phyloP scores from a whole-genome alignment of 2,888 invertebrate genomes.

The Lydus trimaculatus region DNA sequence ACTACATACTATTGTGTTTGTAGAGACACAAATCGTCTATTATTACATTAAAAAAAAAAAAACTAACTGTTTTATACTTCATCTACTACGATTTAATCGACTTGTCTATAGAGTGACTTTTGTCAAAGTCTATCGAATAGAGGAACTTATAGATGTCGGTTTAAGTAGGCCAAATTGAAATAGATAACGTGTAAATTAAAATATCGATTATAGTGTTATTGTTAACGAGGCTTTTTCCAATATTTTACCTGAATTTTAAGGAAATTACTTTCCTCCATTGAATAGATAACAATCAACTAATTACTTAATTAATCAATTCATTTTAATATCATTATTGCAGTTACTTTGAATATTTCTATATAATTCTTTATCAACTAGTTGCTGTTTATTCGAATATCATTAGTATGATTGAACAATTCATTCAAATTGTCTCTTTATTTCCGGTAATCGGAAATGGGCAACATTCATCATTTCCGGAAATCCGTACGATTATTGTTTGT shows the following conservation, averaged over 20 bases:
- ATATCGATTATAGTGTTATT: constrained; percentile 15
- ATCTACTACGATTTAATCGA: background rate
- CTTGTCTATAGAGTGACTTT: background rate
- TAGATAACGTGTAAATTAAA: constrained; percentile 9
- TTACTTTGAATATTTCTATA: background rate
- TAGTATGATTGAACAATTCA: too few species aligned
- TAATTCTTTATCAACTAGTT: too few species aligned
- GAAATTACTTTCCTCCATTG: background rate
- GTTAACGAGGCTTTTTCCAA: background rate
- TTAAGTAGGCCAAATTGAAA: background rate
- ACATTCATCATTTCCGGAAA: background rate
- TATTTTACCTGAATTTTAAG: background rate
- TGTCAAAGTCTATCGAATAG: background rate
- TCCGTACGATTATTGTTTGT: background rate
- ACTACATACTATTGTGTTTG: background rate
- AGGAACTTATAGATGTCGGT: background rate
- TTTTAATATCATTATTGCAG: background rate
- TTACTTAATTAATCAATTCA: background rate
- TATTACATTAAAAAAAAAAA: background rate
- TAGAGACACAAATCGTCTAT: background rate
- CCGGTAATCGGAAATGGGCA: background rate
- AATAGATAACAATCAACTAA: constrained; percentile 5
- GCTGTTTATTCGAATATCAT: too few species aligned
- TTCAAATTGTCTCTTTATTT: background rate
- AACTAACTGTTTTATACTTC: background rate